Conservation (phyloP, 2,888 invertebrate species). For the Rhingia campestris region DNA sequence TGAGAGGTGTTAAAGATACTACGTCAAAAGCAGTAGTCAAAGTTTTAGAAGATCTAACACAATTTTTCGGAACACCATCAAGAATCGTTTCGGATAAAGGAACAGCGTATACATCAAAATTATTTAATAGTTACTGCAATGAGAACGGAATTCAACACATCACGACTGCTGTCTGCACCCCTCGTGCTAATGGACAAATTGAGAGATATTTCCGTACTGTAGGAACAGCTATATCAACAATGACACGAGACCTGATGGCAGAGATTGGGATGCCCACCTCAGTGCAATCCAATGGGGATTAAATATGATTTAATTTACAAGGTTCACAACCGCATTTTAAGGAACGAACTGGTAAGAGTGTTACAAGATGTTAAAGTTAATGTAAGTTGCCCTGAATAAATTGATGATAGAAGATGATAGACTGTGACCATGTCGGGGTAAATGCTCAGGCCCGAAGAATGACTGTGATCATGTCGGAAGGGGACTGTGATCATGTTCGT, state of each 20-base stretch:
- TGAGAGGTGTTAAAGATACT: conserved; percentile 50
- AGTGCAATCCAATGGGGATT: conserved; percentile 42
- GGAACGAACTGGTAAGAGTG: too few relatives aligned
- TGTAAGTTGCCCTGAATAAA: too few relatives aligned
- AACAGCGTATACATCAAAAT: conserved; percentile 74
- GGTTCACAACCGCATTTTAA: too few relatives aligned
- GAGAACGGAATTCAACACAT: conserved; percentile 74
- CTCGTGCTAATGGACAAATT: conserved; percentile 73
- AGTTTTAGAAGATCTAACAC: conserved; percentile 33
- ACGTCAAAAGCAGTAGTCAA: conserved; percentile 41
- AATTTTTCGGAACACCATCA: conserved; percentile 75
- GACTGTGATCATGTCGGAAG: too few relatives aligned
- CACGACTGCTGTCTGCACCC: conserved; percentile 74
- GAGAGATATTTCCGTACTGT: conserved; percentile 59
- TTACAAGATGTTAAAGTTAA: too few relatives aligned
- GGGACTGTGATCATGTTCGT: too few relatives aligned
- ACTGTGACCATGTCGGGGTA: too few relatives aligned
- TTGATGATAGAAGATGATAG: too few relatives aligned
- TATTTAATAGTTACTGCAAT: conserved; percentile 71
- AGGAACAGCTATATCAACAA: conserved; percentile 24
- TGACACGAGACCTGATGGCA: conserved; percentile 29
- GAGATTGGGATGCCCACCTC: conserved; percentile 42
- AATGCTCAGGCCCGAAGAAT: too few relatives aligned
- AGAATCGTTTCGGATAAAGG: conserved; percentile 76
- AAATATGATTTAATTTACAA: neutral